Percentiles rank a stretch among this genome's conserved stretches.
phyloP scores from a whole-genome alignment of 2,113 vertebrate species.

The Rhodinocichla rosea region DNA sequence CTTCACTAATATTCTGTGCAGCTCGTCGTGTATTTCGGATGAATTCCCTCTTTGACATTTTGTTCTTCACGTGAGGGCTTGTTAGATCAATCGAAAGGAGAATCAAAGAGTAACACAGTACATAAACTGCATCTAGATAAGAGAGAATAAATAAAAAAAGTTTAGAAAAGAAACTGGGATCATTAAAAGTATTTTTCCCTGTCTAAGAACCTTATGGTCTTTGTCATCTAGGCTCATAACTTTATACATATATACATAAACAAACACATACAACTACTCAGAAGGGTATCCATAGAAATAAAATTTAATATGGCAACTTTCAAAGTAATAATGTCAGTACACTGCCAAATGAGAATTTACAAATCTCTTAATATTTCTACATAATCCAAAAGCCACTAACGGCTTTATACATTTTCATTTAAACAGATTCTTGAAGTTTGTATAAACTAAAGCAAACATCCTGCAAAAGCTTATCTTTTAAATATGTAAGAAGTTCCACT shows the following conservation, averaged over 20 bases:
- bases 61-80: conserved; percentile 98
- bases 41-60: conserved; percentile 99
- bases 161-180: not conserved
- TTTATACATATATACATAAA: not conserved
- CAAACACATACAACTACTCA: not conserved
- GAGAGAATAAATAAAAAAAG: not conserved
- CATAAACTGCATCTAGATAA: conserved; percentile 91
- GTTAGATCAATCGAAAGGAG: conserved; percentile 97
- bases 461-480: not conserved
- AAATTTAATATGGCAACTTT: not conserved
- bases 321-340: not conserved
- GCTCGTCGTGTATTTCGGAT: conserved; percentile 96
- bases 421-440: not conserved
- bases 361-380: not conserved
- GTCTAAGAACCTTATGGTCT: not conserved
- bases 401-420: not conserved
- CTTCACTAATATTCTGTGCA: conserved; percentile 96
- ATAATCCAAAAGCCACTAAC: not conserved
- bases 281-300: not conserved
- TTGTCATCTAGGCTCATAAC: not conserved
- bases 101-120: conserved; percentile 98
- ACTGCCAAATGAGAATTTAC: not conserved
- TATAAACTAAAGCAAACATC: not conserved
- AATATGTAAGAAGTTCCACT: not conserved
- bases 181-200: not conserved